Evolutionary conservation across 2,113 vertebrate species (phyloP).

Genomic region (Mustela nigripes): DNA sequence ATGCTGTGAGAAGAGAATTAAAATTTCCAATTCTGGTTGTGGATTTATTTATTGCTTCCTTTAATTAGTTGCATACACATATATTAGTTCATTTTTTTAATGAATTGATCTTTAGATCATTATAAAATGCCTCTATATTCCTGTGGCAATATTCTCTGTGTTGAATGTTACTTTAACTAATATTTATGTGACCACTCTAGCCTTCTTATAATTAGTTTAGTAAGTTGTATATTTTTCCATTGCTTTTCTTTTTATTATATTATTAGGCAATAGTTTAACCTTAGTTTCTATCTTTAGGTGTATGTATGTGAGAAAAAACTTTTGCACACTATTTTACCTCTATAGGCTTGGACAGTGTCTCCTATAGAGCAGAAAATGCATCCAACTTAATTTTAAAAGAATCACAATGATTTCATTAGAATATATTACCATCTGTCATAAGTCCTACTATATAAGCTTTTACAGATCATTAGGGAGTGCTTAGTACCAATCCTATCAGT

Average conservation of each 20-base stretch:
- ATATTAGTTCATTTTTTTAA: background rate
- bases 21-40: background rate
- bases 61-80: background rate
- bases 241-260: background rate
- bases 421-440: background rate
- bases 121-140: background rate
- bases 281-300: background rate
- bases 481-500: background rate
- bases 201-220: background rate
- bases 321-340: background rate
- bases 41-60: background rate
- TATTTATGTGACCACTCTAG: background rate
- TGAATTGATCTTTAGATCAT: background rate
- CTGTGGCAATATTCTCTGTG: background rate
- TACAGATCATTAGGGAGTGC: background rate
- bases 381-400: background rate
- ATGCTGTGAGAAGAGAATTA: background rate
- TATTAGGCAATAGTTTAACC: background rate
- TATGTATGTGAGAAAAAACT: background rate
- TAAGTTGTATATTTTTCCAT: background rate
- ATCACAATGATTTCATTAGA: background rate
- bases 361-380: background rate
- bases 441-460: background rate
- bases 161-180: constrained; percentile 6
- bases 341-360: background rate